Evolutionary conservation across 1,140 invertebrate genomes (phyloP), one percentile per base, ranked within the genome.

Genomic region (Pogonus chalceus): DNA sequence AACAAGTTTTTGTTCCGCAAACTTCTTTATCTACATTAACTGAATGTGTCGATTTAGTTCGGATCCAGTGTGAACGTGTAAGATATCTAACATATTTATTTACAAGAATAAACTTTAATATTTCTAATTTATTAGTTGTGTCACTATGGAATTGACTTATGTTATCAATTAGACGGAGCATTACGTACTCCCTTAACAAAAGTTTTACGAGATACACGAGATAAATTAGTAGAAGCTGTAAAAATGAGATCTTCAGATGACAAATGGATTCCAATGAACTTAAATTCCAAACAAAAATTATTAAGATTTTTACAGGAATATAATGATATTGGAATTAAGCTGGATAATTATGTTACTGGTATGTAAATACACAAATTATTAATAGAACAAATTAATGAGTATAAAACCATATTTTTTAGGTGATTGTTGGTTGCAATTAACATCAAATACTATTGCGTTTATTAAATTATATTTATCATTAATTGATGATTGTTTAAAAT

Each of bases 1-100:
- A 81, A 64, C 92, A 97, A 71, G 85, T 97, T 18, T 95, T 99
- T 68, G 88, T 87, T 59, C 89, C 92, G 14, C 90, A 96, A 73
- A 84, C 89, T 51, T 81, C 84, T 2, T 67, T 96, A 53, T 83
- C 85, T 47, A 84, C 83, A 2, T 78, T 96, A 47, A 84, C 92
- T 12, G 90, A 95, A 66, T 94, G 92, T 74, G 85, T 97, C 37
- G 76, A 58, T 22, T 52, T 68, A 23, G 63, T 64, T 14, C 61
- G 67, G 20, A 51, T 55, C 20, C 67, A 70, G 51, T 67, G 65
- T 57, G 64, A 68, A 59, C 56, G 65, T 24, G 65, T 67, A 59
- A 56, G 55, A 14, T 20, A 35, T 39, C 18, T 14, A 24, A 22
- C 10, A n/a, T 52, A 35, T 52, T 35, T 21, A 49, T 35, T 21